Base-by-base conservation (phyloP, 2,888 invertebrate species). In the Drosophila demipolita region DNA sequence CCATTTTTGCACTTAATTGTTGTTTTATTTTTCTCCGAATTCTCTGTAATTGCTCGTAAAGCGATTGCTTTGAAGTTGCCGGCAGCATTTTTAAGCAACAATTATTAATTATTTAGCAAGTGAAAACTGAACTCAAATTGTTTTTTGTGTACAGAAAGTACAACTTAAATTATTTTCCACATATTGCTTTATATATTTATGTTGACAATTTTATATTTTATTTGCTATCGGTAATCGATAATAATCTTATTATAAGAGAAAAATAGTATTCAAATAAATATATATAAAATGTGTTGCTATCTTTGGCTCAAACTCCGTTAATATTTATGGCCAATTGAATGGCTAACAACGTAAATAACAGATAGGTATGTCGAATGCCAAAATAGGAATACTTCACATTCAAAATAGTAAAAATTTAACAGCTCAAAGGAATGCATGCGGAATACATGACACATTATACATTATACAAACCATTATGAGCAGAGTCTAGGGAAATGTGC, bases 1-100 rank as follows among this genome's bases (percentile, higher is more conserved):
- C 73, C 87, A 83, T 90, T 87, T 87, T 87, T 67, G 81, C 90
- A 90, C 88, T 86, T 88, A 90, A 90, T 86, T 90, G 90, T 66
- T 74, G 86, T 67, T 45, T 45, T 72, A 45, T 66, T 70, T 75
- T 86, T 85, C 79, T 36, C 17, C 77, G 87, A 87, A 79, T 73
- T 17, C 23, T 45, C 61, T 38, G 12, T 59, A 60, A 64, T 69
- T 57, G 53, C 67, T 52, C 29, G 62, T 58, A 48, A 58, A 38
- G 26, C 35, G 32, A 12, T 50, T 11, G 20, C 45, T 86, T 83
- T 89, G 77, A 89, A 65, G 52, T 60, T 66, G 81, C 89, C 85
- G 89, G 33, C 6, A 33, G n/a, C 15, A 15, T 5, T n/a, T 7
- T 12, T 1, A 12, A 26, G 45, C 45, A 45, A 45, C 45, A 33